A percentile compares a stretch with the other conserved stretches of the same genome.
Conservation (phyloP, 1,140 invertebrate genomes). For the Lordiphosa stackelbergi region DNA sequence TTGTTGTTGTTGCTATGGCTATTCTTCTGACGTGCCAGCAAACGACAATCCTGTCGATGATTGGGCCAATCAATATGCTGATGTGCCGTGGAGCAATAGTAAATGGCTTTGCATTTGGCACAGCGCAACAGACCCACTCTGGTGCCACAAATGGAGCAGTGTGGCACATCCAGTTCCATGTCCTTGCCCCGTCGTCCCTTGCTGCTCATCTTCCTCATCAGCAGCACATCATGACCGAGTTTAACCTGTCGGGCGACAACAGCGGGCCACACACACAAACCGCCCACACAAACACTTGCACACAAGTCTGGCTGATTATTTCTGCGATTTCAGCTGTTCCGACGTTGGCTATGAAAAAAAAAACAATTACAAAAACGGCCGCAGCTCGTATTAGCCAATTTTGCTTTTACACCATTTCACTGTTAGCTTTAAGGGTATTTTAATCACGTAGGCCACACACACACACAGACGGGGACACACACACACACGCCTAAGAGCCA, state of each 20-base stretch:
- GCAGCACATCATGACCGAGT: slow-evolving; percentile 17
- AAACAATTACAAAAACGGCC: slow-evolving; percentile 11
- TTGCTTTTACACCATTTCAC: slow-evolving; percentile 31
- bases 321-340: slow-evolving; percentile 10
- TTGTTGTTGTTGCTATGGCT: slow-evolving; percentile 26
- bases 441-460: slow-evolving; percentile 67
- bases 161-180: slow-evolving; percentile 45
- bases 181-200: slow-evolving; percentile 64
- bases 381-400: slow-evolving; percentile 32
- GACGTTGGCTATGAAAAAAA: slow-evolving; percentile 27
- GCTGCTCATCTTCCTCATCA: slow-evolving; percentile 35
- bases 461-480: slow-evolving; percentile 24
- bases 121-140: slow-evolving; percentile 84
- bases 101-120: slow-evolving; percentile 83
- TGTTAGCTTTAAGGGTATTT: slow-evolving; percentile 44
- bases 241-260: slow-evolving; percentile 35
- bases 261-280: slow-evolving; percentile 7
- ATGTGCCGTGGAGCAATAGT: slow-evolving; percentile 89
- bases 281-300: slow-evolving; percentile 2
- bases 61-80: slow-evolving; percentile 86
- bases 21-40: slow-evolving; percentile 58
- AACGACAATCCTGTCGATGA: slow-evolving; percentile 81
- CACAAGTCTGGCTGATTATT: slow-evolving; percentile 20
- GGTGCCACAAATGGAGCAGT: slow-evolving; percentile 83
- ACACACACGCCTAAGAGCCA: slow-evolving; percentile 20